Percentiles rank a stretch among this genome's conserved stretches.
Evolutionary conservation across 2,888 invertebrate genomes (phyloP).

Genomic region (Cyclophora albipunctata): DNA sequence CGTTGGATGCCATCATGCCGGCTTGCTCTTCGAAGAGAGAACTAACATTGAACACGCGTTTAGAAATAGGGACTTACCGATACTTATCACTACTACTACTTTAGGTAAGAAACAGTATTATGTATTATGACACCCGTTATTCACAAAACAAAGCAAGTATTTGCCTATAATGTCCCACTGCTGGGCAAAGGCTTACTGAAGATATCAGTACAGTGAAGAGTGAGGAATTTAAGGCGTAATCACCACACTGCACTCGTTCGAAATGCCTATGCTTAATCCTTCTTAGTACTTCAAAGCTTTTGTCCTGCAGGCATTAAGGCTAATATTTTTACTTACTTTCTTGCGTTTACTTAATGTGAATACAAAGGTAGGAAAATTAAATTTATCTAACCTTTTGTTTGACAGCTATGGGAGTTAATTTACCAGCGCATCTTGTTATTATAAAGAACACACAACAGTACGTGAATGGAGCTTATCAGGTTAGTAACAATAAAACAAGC

Average conservation of each 20-base stretch:
- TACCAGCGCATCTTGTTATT: slow-evolving; percentile 88
- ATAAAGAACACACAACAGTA: slow-evolving; percentile 87
- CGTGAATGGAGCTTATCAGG: slow-evolving; percentile 74
- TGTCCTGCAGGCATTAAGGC: too few relatives aligned
- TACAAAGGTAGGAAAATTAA: too few relatives aligned
- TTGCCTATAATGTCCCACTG: background rate
- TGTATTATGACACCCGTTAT: background rate
- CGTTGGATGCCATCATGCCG: slow-evolving; percentile 87
- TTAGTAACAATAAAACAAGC: slow-evolving; percentile 10
- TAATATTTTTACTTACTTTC: too few relatives aligned
- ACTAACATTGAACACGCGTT: slow-evolving; percentile 80
- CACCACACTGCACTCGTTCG: too few relatives aligned
- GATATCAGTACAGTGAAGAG: too few relatives aligned
- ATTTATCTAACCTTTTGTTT: too few relatives aligned
- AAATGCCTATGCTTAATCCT: too few relatives aligned
- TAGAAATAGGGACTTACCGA: slow-evolving; percentile 77
- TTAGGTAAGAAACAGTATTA: slow-evolving; percentile 50
- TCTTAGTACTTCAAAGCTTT: too few relatives aligned
- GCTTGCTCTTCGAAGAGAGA: slow-evolving; percentile 79
- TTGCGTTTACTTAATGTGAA: too few relatives aligned
- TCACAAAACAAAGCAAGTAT: background rate
- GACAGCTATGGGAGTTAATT: slow-evolving; percentile 87
- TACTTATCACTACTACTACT: slow-evolving; percentile 82
- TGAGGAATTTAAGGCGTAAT: too few relatives aligned
- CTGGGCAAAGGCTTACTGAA: too few relatives aligned